A percentile compares a stretch with the other conserved stretches of the same genome.
phyloP scores from a whole-genome alignment of 2,888 invertebrate species.

The Ligdia adustata region DNA sequence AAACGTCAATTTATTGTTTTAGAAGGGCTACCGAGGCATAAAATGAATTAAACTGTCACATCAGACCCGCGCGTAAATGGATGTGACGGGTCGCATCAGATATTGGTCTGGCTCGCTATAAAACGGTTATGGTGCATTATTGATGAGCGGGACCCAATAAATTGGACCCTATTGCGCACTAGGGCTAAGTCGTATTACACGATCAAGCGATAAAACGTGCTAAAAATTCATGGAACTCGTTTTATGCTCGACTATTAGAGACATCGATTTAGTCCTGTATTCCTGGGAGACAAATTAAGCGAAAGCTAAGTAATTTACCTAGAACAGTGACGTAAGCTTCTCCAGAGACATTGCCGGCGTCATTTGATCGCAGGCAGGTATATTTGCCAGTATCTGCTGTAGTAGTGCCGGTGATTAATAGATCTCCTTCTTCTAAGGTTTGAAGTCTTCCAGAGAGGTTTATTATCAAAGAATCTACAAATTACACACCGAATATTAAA shows the following conservation, averaged over 20 bases:
- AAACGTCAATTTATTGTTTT: constrained; percentile 26
- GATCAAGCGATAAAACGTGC: constrained; percentile 18
- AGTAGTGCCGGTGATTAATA: constrained; percentile 93
- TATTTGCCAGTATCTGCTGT: constrained; percentile 94
- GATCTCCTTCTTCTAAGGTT: constrained; percentile 93
- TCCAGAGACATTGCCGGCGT: constrained; percentile 93
- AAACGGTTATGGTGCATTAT: constrained; percentile 28
- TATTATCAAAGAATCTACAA: constrained; percentile 74
- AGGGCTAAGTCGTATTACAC: constrained; percentile 19
- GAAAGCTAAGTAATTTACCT: constrained; percentile 82
- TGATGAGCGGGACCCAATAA: constrained; percentile 27
- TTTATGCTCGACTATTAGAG: constrained; percentile 8
- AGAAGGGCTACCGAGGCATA: constrained; percentile 16
- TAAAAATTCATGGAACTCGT: constrained; percentile 12
- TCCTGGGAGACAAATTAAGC: not conserved
- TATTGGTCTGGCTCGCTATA: constrained; percentile 22
- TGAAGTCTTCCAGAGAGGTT: constrained; percentile 89
- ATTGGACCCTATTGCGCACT: constrained; percentile 25
- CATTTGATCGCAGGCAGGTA: constrained; percentile 94
- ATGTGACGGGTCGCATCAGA: constrained; percentile 25
- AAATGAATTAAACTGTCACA: constrained; percentile 27
- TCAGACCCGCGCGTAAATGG: constrained; percentile 25
- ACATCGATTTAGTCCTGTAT: not conserved
- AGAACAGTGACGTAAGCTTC: constrained; percentile 92
- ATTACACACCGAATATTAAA: constrained; percentile 14